Evolutionary conservation across 2,113 vertebrate genomes (phyloP).

Genomic region (Trogon melanurus): DNA sequence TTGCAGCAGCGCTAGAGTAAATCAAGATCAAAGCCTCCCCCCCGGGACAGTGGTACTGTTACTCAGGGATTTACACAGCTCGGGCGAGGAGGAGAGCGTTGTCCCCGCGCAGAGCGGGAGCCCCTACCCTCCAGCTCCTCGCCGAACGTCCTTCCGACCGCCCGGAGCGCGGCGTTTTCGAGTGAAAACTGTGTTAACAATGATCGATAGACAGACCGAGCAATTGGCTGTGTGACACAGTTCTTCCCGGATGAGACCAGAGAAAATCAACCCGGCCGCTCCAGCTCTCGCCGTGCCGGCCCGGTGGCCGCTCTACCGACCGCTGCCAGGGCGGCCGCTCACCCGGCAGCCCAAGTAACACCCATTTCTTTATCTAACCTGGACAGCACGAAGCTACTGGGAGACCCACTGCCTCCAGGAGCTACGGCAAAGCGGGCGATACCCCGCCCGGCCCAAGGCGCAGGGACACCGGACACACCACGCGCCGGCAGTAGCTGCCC

Average conservation of each 20-base stretch:
- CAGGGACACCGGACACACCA: fast-evolving
- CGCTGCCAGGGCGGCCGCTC: neutral
- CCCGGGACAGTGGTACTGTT: slow-evolving; percentile 28
- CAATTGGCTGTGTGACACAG: slow-evolving; percentile 1
- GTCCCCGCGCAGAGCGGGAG: neutral
- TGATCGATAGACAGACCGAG: neutral
- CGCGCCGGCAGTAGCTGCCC: fast-evolving
- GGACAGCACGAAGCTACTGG: fast-evolving
- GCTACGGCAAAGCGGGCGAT: fast-evolving
- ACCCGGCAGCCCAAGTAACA: neutral
- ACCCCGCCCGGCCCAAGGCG: fast-evolving
- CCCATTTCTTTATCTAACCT: neutral
- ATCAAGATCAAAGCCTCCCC: slow-evolving; percentile 27
- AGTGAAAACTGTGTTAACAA: slow-evolving; percentile 6
- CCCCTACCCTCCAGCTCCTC: neutral
- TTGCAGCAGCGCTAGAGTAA: slow-evolving; percentile 8
- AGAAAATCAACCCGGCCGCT: fast-evolving
- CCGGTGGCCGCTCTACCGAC: fast-evolving
- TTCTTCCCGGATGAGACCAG: neutral
- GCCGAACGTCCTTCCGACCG: neutral
- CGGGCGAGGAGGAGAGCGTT: neutral
- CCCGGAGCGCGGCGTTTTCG: neutral
- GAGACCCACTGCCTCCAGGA: fast-evolving
- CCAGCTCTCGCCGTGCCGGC: neutral
- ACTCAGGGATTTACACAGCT: neutral